These are phyloP conservation scores for Ditula angustiorana DNA, from an alignment of 2,888 invertebrate species.

Conservation along the genomic window DNA sequence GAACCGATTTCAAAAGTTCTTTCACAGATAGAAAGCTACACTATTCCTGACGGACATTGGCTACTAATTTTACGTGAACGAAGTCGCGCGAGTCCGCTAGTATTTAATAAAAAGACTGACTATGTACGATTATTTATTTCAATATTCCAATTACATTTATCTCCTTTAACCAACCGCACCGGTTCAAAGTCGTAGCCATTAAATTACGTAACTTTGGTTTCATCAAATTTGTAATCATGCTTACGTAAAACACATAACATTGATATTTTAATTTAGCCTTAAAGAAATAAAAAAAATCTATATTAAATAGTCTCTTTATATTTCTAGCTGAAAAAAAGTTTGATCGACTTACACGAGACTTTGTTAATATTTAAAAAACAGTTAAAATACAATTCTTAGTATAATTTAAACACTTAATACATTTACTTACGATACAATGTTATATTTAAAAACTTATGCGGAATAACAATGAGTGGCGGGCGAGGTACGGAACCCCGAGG, in stretches of 20 bases:
- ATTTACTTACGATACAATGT: constrained; percentile 63
- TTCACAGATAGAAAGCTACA: too few species aligned
- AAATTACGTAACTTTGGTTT: constrained; percentile 49
- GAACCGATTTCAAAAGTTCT: too few species aligned
- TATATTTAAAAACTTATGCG: constrained; percentile 59
- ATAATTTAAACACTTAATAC: constrained; percentile 70
- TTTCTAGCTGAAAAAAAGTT: constrained; percentile 55
- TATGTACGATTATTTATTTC: background rate
- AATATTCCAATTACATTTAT: constrained; percentile 4
- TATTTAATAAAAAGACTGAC: background rate
- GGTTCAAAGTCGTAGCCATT: background rate
- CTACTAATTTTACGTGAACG: too few species aligned
- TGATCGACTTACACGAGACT: constrained; percentile 45
- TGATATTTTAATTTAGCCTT: constrained; percentile 61
- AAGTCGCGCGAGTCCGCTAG: background rate
- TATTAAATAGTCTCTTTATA: constrained; percentile 71
- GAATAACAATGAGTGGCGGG: constrained; percentile 64
- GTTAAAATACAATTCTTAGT: constrained; percentile 63
- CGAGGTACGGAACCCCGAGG: background rate
- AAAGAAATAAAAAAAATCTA: constrained; percentile 60
- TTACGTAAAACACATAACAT: constrained; percentile 59
- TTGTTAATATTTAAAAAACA: constrained; percentile 64
- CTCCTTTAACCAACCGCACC: background rate
- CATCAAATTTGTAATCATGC: constrained; percentile 45
- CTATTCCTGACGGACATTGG: too few species aligned